Base-by-base conservation (phyloP, 2,888 invertebrate species). In the Drosophila demipolita region DNA sequence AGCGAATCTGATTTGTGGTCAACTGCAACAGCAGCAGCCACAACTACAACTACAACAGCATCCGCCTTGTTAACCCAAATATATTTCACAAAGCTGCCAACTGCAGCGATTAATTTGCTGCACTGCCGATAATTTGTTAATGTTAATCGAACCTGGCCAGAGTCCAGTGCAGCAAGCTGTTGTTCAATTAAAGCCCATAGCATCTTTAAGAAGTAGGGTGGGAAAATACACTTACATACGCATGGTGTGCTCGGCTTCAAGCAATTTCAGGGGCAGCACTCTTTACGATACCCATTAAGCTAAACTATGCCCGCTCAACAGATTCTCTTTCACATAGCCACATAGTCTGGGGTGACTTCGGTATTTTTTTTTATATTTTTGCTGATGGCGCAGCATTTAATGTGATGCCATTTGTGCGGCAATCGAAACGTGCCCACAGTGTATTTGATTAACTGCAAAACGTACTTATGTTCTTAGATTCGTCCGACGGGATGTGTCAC, bases 1-100 rank as follows among this genome's bases (percentile, higher is more conserved):
- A 87, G 85, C 74, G 89, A 87, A 90, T 87, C 87, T 87, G 90
- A 87, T 87, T 87, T 85, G 85, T 71, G 85, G 89, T 84, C 75
- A 82, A 75, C 40, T 35, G 66, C 66, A 67, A 32, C 66, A 58
- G 42, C 70, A 63, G 23, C 45, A 65, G 42, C 42, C 53, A 12
- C 48, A 35, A 42, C 54, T 33, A 17, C 42, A 58, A 11, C 40
- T 29, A 33, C 54, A 45, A 12, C 73, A 72, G 48, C 62, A 52
- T 81, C 83, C 73, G 65, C 33, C 78, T 89, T 66, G 82, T 79
- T 84, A 87, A 84, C 82, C 82, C 66, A 78, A 87, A 89, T 82
- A 89, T 86, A 68, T 63, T 57, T 59, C 53, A 48, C 32, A 61
- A 63, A 45, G 42, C 53, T 65, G 53, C 42, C 49, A 66, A 57